phyloP scores from a whole-genome alignment of 1,140 invertebrate genomes.

The Diuraphis noxia region DNA sequence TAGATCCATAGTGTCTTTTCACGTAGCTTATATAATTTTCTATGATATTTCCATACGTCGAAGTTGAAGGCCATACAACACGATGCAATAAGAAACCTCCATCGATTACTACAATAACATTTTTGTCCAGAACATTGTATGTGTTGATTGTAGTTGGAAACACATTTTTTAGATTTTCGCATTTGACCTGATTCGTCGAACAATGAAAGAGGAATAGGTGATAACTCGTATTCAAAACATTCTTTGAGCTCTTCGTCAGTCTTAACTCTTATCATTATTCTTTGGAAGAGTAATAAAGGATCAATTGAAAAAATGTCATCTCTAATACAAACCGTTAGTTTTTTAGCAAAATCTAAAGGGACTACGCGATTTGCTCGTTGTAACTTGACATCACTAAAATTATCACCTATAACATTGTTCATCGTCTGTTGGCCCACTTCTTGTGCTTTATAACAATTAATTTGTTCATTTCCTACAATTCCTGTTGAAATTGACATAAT shows the following conservation, averaged over 20 bases:
- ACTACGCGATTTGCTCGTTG: conserved; percentile 26
- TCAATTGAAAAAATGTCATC: conserved; percentile 25
- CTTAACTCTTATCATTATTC: conserved; percentile 17
- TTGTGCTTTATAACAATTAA: conserved; percentile 60
- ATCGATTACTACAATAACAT: not conserved
- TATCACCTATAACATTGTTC: conserved; percentile 55
- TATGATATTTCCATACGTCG: no score
- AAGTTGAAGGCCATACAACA: no score
- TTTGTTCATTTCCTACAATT: conserved; percentile 59
- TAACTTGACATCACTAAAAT: conserved; percentile 20
- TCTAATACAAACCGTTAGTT: not conserved
- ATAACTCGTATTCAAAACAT: conserved; percentile 61
- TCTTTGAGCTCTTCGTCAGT: conserved; percentile 56
- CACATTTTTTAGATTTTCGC: conserved; percentile 60
- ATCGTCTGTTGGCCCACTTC: conserved; percentile 59
- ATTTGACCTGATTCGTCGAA: conserved; percentile 60
- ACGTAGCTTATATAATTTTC: not conserved
- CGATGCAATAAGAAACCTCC: no score
- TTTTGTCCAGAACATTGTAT: not conserved
- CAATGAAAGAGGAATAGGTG: conserved; percentile 60
- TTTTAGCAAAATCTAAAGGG: not conserved
- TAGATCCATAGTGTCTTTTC: conserved; percentile 3
- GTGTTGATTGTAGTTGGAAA: conserved; percentile 45
- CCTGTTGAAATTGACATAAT: conserved; percentile 60
- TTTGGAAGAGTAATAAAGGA: conserved; percentile 30